Evolutionary conservation across 2,797 vertebrate genomes (phyloP), one percentile per base, ranked within the genome.

Genomic region (Squalus acanthias): DNA sequence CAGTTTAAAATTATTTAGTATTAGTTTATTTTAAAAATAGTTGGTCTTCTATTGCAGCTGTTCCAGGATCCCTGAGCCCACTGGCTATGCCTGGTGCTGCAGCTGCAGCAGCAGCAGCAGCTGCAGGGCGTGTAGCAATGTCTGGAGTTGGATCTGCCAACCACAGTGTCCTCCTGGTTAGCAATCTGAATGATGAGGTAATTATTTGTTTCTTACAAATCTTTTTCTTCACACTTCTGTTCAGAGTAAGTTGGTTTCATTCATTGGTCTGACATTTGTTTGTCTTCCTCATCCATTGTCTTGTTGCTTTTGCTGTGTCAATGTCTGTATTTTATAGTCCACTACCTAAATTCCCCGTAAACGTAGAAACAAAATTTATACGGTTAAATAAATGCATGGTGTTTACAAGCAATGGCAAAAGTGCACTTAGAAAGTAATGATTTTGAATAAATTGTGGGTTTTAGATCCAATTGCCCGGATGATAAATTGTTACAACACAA

Each of bases 151-250:
- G 98, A 5, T 98, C 98, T 97, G 97, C 98, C 97, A 98, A 98
- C 97, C 98, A 98, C 67, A 99, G 99, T 85, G 99, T 99, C 96
- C 98, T 99, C 94, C 98, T 99, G 97, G 99, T 99, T 98, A 99
- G 99, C 99, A 99, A 99, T 98, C 98, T 99, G 96, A 99, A 99
- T 53, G 99, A 99, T 98, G 99, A 99, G 99, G 99, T 99, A 97
- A 98, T 96, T 63, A 76, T 72, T 96, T 95, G 46, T 95, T 95
- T 72, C 46, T 76, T n/a, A 76, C 17, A 33, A 29, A 60, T 20
- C 29, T 95, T 95, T 26, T 39, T 33, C 33, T 70, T 70, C 26
- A 3, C 22, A 69, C 53, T 89, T 50, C 39, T 95, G 3, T 95
- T 6, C 46, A 69, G 5, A 67, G 50, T 67, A 69, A 46, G 7